These are phyloP conservation scores for Xenopus laevis DNA, from an alignment of 2,113 vertebrate genomes.

Conservation along the genomic window DNA sequence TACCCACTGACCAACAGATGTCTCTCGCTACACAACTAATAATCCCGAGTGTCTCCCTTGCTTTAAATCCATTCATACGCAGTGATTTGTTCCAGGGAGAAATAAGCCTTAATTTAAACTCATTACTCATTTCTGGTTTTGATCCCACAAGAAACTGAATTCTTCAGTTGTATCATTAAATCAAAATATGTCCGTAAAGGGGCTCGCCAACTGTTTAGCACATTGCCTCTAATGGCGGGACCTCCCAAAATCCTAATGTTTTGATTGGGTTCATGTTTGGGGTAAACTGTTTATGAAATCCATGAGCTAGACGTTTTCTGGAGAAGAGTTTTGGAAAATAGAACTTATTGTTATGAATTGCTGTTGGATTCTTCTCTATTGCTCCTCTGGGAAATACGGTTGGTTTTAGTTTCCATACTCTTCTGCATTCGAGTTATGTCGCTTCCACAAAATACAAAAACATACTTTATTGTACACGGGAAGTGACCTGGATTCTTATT, in stretches of 20 bases:
- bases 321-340: slow-evolving; percentile 10
- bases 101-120: neutral
- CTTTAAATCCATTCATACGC: no score
- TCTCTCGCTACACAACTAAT: neutral
- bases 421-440: neutral
- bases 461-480: neutral
- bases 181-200: slow-evolving; percentile 17
- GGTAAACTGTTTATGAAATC: slow-evolving; percentile 20
- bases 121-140: slow-evolving; percentile 21
- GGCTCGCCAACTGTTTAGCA: slow-evolving; percentile 20
- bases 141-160: slow-evolving; percentile 18
- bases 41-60: no score
- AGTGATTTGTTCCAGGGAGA: neutral
- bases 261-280: slow-evolving; percentile 36
- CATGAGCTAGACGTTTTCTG: slow-evolving; percentile 7
- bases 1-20: neutral
- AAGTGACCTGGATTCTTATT: neutral
- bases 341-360: neutral
- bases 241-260: slow-evolving; percentile 18
- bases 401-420: slow-evolving; percentile 22
- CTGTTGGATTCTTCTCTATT: slow-evolving; percentile 9
- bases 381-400: neutral
- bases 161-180: slow-evolving; percentile 19
- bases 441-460: neutral
- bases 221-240: slow-evolving; percentile 5